phyloP scores from a whole-genome alignment of 2,797 vertebrate species.

The Tokudaia tokunoshimensis region DNA sequence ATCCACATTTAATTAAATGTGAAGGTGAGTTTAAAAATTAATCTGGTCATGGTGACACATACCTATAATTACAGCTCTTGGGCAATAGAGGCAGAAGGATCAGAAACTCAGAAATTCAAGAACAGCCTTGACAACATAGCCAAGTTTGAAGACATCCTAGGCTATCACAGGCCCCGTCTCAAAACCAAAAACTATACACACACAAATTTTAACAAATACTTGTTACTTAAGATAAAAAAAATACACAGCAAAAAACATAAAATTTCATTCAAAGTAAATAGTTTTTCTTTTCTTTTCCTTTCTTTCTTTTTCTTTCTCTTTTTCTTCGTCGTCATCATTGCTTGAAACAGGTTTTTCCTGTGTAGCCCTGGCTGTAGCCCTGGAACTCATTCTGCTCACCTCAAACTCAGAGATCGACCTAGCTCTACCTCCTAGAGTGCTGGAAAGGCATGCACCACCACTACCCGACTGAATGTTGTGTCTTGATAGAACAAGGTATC shows the following conservation, averaged over 20 bases:
- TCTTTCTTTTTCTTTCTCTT: neutral
- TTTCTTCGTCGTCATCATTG: neutral
- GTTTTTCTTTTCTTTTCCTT: neutral
- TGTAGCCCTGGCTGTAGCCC: neutral
- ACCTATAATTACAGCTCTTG: neutral
- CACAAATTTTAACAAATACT: neutral
- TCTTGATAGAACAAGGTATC: neutral
- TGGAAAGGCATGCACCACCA: neutral
- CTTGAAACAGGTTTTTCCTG: neutral
- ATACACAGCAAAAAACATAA: conserved; percentile 12
- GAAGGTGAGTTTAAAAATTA: conserved; percentile 25
- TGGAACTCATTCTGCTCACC: neutral
- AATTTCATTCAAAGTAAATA: conserved; percentile 50
- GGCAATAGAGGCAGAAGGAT: neutral
- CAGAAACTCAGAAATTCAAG: neutral
- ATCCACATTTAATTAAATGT: conserved; percentile 37
- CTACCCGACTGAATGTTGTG: neutral
- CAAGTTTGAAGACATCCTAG: neutral
- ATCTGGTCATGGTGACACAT: neutral
- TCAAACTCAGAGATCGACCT: neutral
- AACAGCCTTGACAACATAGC: neutral
- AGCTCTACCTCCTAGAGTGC: neutral
- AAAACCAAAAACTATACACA: neutral
- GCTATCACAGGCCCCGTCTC: neutral
- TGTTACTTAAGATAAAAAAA: conserved; percentile 51